Conservation (phyloP, 2,888 invertebrate genomes). For the Ectemnius lituratus region DNA sequence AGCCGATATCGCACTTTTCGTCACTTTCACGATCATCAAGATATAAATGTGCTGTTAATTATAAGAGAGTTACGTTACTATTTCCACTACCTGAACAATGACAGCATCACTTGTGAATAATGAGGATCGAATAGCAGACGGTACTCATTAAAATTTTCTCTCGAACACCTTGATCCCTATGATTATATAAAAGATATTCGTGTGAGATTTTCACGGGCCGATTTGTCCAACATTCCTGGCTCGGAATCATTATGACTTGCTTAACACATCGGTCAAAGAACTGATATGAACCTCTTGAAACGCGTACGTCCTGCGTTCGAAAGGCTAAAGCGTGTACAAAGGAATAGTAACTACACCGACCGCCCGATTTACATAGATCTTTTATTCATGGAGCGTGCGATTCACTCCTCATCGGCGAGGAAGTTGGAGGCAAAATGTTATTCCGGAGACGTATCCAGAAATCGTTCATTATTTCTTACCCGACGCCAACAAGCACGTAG, state of each 20-base stretch:
- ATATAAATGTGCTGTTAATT: not conserved
- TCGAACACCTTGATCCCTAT: too few relatives aligned
- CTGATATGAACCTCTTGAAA: not conserved
- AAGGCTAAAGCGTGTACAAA: not conserved
- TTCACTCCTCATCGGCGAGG: slow-evolving; percentile 16
- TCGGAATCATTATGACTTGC: not conserved
- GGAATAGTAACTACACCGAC: slow-evolving; percentile 8
- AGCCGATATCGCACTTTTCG: too few relatives aligned
- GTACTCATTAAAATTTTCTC: too few relatives aligned
- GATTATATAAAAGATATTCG: too few relatives aligned
- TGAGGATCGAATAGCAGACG: too few relatives aligned
- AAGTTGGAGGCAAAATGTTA: slow-evolving; percentile 14
- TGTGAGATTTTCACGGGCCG: too few relatives aligned
- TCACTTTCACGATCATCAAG: not conserved
- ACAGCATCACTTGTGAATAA: too few relatives aligned
- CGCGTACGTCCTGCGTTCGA: not conserved
- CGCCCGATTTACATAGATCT: slow-evolving; percentile 45
- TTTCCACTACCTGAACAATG: too few relatives aligned
- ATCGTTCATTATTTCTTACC: slow-evolving; percentile 19
- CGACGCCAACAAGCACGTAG: too few relatives aligned
- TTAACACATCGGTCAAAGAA: not conserved
- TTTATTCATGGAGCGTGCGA: slow-evolving; percentile 45
- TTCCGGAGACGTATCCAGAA: slow-evolving; percentile 11
- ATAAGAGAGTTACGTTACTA: too few relatives aligned
- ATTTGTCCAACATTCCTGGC: too few relatives aligned